Evolutionary conservation across 1,140 invertebrate genomes (phyloP).

Genomic region (Drosophila fuyamai): DNA sequence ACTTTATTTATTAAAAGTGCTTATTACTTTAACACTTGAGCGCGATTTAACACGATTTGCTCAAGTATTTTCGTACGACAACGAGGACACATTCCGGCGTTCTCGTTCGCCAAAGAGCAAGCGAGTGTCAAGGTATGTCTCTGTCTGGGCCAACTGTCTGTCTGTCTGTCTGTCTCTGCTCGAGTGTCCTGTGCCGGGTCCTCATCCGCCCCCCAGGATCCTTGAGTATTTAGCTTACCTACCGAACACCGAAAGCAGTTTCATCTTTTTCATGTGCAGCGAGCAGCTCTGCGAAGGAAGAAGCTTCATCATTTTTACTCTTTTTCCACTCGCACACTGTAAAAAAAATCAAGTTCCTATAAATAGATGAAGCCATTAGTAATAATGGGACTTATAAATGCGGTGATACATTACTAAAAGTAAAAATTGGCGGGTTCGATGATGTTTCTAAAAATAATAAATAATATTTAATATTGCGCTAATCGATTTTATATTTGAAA

Average conservation of each 20-base stretch:
- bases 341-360: neutral
- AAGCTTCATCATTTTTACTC: constrained; percentile 75
- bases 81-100: constrained; percentile 56
- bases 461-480: too few relatives aligned
- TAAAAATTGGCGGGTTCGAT: too few relatives aligned
- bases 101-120: constrained; percentile 36
- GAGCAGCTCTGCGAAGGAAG: constrained; percentile 38
- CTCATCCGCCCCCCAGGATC: constrained; percentile 44
- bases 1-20: constrained; percentile 82
- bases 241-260: constrained; percentile 58
- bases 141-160: constrained; percentile 42
- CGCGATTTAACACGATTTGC: constrained; percentile 82
- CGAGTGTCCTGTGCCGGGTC: constrained; percentile 22
- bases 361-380: neutral
- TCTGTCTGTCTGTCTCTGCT: constrained; percentile 27
- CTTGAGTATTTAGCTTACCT: constrained; percentile 72
- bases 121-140: constrained; percentile 64
- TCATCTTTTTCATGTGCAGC: constrained; percentile 77
- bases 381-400: neutral
- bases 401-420: too few relatives aligned
- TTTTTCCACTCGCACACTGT: constrained; percentile 25
- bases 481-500: too few relatives aligned
- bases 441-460: too few relatives aligned
- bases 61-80: constrained; percentile 77
- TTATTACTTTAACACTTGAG: constrained; percentile 83